Conservation (phyloP, 2,797 vertebrate species). For the Rallus crepitans region DNA sequence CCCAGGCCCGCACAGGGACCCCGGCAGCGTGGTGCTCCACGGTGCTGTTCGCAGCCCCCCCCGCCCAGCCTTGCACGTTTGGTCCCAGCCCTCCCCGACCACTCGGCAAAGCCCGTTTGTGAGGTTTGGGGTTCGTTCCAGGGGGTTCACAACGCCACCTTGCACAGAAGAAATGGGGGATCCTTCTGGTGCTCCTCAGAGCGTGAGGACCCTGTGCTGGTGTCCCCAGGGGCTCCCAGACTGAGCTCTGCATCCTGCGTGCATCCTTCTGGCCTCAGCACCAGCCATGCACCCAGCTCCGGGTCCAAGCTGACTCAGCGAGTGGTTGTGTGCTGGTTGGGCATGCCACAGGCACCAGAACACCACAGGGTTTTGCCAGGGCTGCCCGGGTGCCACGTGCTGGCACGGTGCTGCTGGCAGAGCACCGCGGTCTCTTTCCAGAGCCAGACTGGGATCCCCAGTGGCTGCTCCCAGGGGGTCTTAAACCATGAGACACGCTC, state of each 20-base stretch:
- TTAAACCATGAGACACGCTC: rapidly evolving
- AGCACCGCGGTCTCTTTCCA: not conserved
- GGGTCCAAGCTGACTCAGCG: rapidly evolving
- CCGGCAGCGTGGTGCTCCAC: rapidly evolving
- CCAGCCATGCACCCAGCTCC: rapidly evolving
- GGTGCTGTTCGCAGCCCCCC: rapidly evolving
- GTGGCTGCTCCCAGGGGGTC: not conserved
- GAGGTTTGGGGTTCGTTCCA: too few relatives aligned
- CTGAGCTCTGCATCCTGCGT: not conserved
- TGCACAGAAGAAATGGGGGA: not conserved
- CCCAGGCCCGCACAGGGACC: rapidly evolving
- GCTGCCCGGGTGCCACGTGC: rapidly evolving
- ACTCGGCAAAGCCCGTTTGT: rapidly evolving
- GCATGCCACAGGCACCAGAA: rapidly evolving
- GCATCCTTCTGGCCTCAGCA: rapidly evolving
- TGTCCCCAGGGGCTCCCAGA: not conserved
- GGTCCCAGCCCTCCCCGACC: not conserved
- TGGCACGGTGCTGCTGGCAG: not conserved
- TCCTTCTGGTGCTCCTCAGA: not conserved
- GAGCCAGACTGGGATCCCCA: not conserved
- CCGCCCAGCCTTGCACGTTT: rapidly evolving
- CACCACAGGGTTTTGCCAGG: not conserved
- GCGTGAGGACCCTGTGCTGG: not conserved
- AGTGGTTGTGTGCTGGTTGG: not conserved
- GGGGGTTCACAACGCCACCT: not conserved